Percentiles rank a stretch among this genome's conserved stretches.
These are phyloP conservation scores for Eudiplozoon nipponicum DNA, from an alignment of 2,888 invertebrate genomes.

Conservation along the genomic window DNA sequence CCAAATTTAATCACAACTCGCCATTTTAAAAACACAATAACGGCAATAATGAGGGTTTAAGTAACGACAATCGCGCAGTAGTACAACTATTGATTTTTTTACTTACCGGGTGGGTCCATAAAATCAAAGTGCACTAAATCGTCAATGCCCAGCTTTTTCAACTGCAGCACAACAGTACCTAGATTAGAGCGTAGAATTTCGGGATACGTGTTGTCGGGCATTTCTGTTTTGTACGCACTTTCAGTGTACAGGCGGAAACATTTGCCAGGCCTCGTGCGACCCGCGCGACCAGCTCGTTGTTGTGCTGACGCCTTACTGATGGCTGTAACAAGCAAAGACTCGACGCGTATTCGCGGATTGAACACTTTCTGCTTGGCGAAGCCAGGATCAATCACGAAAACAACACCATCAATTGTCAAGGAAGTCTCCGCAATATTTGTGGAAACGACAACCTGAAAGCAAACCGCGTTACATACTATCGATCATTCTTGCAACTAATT, in stretches of 20 bases:
- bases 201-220: slow-evolving; percentile 95
- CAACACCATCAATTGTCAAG: slow-evolving; percentile 86
- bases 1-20: no score
- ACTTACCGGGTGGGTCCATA: slow-evolving; percentile 66
- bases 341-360: slow-evolving; percentile 59
- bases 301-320: slow-evolving; percentile 95
- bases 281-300: slow-evolving; percentile 82
- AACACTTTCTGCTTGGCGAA: slow-evolving; percentile 93
- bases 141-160: slow-evolving; percentile 90
- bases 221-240: slow-evolving; percentile 51
- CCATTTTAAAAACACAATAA: no score
- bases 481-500: no score
- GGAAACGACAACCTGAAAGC: slow-evolving; percentile 52
- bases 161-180: slow-evolving; percentile 77
- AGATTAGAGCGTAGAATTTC: slow-evolving; percentile 63
- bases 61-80: neutral
- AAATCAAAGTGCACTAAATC: slow-evolving; percentile 98
- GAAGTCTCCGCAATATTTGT: slow-evolving; percentile 98
- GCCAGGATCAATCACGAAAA: slow-evolving; percentile 94
- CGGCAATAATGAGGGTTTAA: no score
- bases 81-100: no score
- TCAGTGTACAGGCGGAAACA: slow-evolving; percentile 59
- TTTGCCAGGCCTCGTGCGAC: slow-evolving; percentile 82
- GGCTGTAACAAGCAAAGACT: slow-evolving; percentile 77
- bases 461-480: no score